phyloP scores from a whole-genome alignment of 2,113 vertebrate species.

The Pygoscelis adeliae region DNA sequence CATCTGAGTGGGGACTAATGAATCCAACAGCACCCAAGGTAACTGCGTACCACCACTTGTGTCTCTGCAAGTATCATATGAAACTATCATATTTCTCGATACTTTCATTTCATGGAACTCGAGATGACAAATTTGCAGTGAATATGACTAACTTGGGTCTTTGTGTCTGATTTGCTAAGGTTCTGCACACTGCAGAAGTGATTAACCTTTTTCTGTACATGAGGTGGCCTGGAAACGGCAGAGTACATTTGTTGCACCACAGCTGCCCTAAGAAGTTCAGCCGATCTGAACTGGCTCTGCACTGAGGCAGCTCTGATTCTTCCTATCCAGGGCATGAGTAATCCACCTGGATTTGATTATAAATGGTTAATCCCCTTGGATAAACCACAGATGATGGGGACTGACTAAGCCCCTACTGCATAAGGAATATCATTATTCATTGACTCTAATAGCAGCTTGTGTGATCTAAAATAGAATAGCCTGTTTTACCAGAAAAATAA shows the following conservation, averaged over 20 bases:
- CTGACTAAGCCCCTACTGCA: background rate
- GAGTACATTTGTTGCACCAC: background rate
- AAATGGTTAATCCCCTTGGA: conserved; percentile 40
- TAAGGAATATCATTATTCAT: conserved; percentile 18
- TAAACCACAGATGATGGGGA: conserved; percentile 5
- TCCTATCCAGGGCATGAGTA: conserved; percentile 27
- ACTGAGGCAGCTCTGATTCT: background rate
- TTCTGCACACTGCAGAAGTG: background rate
- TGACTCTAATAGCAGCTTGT: background rate
- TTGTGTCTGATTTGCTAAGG: background rate
- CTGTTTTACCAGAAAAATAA: conserved; percentile 32
- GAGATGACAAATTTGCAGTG: background rate
- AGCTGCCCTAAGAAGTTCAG: background rate
- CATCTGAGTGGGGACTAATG: background rate
- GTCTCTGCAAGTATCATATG: too few relatives aligned
- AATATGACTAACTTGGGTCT: background rate
- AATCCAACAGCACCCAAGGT: background rate
- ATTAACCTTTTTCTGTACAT: background rate
- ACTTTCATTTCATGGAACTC: background rate
- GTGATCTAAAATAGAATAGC: conserved; percentile 7
- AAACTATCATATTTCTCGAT: background rate
- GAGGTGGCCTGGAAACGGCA: background rate
- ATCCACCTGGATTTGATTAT: conserved; percentile 60
- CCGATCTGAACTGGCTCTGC: background rate
- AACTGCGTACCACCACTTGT: accelerated